Evolutionary conservation across 2,113 vertebrate species (phyloP).

Genomic region (Aphelocoma coerulescens): DNA sequence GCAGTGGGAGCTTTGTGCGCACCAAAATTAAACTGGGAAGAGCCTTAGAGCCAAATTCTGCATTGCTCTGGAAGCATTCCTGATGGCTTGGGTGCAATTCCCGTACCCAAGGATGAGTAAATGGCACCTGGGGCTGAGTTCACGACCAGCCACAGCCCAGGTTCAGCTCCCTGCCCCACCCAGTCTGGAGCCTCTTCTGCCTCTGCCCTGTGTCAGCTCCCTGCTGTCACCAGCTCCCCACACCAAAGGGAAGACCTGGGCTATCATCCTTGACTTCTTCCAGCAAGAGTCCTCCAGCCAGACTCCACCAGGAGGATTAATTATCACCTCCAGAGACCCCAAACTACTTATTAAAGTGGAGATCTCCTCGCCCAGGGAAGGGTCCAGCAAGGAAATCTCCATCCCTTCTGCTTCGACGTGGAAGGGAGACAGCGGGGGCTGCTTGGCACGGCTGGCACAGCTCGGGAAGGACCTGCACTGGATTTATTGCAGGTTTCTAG

Average conservation of each 20-base stretch:
- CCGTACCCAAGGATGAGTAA: background rate
- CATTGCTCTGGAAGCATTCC: background rate
- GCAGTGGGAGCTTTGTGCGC: background rate
- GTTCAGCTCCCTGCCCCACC: background rate
- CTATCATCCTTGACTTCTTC: fast-evolving
- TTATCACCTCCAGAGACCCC: background rate
- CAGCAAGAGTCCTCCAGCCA: background rate
- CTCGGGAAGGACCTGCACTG: background rate
- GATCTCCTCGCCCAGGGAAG: background rate
- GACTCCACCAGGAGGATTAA: background rate
- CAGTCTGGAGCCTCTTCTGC: fast-evolving
- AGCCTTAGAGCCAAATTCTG: background rate
- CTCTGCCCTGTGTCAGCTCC: background rate
- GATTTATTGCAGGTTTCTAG: background rate
- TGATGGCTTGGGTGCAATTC: background rate
- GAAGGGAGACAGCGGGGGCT: background rate
- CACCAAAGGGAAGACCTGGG: too few relatives aligned
- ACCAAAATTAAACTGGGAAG: background rate
- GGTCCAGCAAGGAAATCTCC: background rate
- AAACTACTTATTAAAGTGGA: background rate
- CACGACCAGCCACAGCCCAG: background rate
- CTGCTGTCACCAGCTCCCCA: background rate
- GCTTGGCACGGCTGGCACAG: background rate
- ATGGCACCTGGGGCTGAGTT: background rate
- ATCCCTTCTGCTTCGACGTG: fast-evolving